phyloP scores from a whole-genome alignment of 2,888 invertebrate genomes.

The Argynnis bischoffii region DNA sequence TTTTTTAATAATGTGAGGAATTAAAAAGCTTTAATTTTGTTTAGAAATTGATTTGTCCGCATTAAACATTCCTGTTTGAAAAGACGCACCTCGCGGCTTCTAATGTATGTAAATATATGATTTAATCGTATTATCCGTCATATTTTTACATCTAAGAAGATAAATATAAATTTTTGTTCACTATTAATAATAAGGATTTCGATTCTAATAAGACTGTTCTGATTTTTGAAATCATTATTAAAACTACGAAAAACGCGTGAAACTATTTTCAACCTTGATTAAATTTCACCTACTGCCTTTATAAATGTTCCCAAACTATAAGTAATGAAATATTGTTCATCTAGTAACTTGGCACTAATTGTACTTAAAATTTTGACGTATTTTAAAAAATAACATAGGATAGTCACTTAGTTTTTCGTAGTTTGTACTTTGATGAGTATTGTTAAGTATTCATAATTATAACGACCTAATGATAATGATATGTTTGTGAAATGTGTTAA shows the following conservation, averaged over 20 bases:
- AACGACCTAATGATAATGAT: constrained; percentile 56
- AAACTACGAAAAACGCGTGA: constrained; percentile 37
- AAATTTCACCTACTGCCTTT: neutral
- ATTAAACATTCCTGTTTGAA: constrained; percentile 43
- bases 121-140: constrained; percentile 28
- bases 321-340: neutral
- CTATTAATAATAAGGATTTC: constrained; percentile 40
- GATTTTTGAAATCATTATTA: constrained; percentile 43
- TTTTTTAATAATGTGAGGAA: constrained; percentile 37
- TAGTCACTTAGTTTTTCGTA: constrained; percentile 48
- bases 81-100: constrained; percentile 42
- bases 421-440: constrained; percentile 48
- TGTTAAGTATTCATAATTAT: constrained; percentile 54
- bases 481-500: constrained; percentile 47
- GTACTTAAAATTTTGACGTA: constrained; percentile 12
- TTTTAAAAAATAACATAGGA: neutral
- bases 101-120: constrained; percentile 34
- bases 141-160: constrained; percentile 30
- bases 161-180: constrained; percentile 30
- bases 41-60: constrained; percentile 37
- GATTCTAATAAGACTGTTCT: constrained; percentile 66
- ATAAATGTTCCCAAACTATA: neutral
- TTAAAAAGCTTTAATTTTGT: constrained; percentile 45
- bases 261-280: neutral
- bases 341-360: constrained; percentile 3